These are phyloP conservation scores for Leptopilina syphax DNA, from an alignment of 2,888 invertebrate genomes.

Conservation along the genomic window DNA sequence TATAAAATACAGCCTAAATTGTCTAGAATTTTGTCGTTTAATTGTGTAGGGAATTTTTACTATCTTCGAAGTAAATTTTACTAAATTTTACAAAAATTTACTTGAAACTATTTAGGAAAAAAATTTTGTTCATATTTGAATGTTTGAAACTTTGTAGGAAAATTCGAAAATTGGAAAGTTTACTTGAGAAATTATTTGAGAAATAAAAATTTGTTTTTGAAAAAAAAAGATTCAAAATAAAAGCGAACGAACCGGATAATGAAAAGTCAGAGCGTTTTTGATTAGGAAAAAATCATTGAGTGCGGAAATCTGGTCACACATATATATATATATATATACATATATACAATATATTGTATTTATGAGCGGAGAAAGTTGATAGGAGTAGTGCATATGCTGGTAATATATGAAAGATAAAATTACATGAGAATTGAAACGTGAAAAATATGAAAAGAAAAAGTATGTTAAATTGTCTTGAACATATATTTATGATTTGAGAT, in stretches of 20 bases:
- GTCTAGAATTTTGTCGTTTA: too few relatives aligned
- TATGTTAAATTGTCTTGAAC: slow-evolving; percentile 1
- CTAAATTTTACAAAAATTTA: too few relatives aligned
- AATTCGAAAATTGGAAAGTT: too few relatives aligned
- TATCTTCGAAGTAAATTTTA: too few relatives aligned
- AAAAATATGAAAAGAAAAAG: background rate
- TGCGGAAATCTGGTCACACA: background rate
- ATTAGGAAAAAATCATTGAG: background rate
- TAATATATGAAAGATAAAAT: background rate
- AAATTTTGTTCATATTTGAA: too few relatives aligned
- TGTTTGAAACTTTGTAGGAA: too few relatives aligned
- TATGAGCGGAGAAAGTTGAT: background rate
- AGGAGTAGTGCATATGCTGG: background rate
- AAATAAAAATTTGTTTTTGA: background rate
- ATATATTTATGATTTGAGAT: background rate
- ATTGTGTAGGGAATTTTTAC: too few relatives aligned
- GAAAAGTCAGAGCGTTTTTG: background rate
- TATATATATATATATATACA: too few relatives aligned
- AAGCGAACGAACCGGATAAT: background rate
- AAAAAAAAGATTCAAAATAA: background rate
- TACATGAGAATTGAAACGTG: slow-evolving; percentile 5
- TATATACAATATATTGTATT: too few relatives aligned
- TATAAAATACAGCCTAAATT: too few relatives aligned
- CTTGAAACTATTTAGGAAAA: too few relatives aligned
- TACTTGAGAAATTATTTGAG: too few relatives aligned